Conservation (phyloP, 2,113 vertebrate genomes). For the Colius striatus region DNA sequence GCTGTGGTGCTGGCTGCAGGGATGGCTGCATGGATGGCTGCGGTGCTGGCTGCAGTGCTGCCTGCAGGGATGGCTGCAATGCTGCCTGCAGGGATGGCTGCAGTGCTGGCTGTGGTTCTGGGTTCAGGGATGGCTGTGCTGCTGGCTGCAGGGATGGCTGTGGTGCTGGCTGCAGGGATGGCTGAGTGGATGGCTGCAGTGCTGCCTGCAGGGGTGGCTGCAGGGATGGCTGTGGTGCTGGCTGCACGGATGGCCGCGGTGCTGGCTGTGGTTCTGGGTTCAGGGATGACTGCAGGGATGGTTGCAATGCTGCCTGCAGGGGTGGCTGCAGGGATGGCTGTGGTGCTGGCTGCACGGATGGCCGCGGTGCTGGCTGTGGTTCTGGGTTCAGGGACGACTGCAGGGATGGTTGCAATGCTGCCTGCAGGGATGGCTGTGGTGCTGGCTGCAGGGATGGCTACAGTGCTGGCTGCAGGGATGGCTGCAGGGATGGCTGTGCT, state of each 20-base stretch:
- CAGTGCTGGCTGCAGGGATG: rapidly evolving
- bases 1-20: too few species aligned
- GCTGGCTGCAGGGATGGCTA: rapidly evolving
- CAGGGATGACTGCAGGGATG: not conserved
- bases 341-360: too few species aligned
- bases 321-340: rapidly evolving
- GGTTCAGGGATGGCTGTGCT: rapidly evolving
- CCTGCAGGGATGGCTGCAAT: rapidly evolving
- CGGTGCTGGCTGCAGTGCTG: not conserved
- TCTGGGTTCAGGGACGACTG: not conserved
- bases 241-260: rapidly evolving
- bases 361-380: rapidly evolving
- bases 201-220: rapidly evolving
- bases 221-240: not conserved
- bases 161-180: rapidly evolving
- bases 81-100: rapidly evolving
- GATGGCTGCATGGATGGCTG: rapidly evolving
- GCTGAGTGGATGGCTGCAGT: too few species aligned
- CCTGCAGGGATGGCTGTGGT: rapidly evolving
- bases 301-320: rapidly evolving
- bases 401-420: rapidly evolving
- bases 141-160: not conserved
- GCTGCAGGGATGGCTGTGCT: rapidly evolving
- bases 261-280: rapidly evolving
- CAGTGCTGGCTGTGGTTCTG: rapidly evolving